Percentiles rank a stretch among this genome's conserved stretches.
These are phyloP conservation scores for Pheosia tremula DNA, from an alignment of 2,888 invertebrate genomes.

Conservation along the genomic window DNA sequence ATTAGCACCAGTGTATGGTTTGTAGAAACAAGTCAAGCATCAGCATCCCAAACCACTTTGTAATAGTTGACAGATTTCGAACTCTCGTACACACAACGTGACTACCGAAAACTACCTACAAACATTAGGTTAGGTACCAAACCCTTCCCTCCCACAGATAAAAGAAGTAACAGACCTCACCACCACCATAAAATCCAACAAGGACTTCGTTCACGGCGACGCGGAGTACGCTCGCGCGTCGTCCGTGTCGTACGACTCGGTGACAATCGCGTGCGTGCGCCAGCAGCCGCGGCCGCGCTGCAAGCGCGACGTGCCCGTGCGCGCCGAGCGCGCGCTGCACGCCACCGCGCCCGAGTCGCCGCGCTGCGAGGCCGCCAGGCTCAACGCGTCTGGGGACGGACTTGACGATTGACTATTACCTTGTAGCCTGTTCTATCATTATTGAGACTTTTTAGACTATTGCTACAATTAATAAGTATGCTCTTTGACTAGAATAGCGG, in stretches of 20 bases:
- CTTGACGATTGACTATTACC: conserved; percentile 10
- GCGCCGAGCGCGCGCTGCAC: conserved; percentile 25
- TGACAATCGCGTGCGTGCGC: conserved; percentile 52
- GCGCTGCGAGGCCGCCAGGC: conserved; percentile 24
- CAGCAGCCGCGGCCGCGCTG: conserved; percentile 47
- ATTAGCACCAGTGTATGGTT: too few relatives aligned
- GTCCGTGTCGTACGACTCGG: conserved; percentile 43
- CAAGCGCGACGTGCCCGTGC: conserved; percentile 29
- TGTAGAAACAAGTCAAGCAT: too few relatives aligned
- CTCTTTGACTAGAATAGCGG: too few relatives aligned
- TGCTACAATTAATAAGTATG: too few relatives aligned
- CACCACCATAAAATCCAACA: conserved; percentile 20
- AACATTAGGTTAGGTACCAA: neutral
- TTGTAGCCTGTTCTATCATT: neutral
- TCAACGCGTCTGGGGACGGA: conserved; percentile 37
- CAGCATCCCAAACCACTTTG: too few relatives aligned
- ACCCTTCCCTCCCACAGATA: conserved; percentile 34
- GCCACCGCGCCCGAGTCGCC: conserved; percentile 21
- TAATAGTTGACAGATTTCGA: too few relatives aligned
- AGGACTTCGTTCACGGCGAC: conserved; percentile 42
- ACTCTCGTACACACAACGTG: too few relatives aligned
- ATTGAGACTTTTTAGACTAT: neutral
- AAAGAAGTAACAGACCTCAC: conserved; percentile 42
- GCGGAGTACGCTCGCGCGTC: conserved; percentile 26
- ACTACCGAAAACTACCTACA: too few relatives aligned